Evolutionary conservation across 2,797 vertebrate genomes (phyloP), one percentile per base, ranked within the genome.

Genomic region (Crax fasciolata): DNA sequence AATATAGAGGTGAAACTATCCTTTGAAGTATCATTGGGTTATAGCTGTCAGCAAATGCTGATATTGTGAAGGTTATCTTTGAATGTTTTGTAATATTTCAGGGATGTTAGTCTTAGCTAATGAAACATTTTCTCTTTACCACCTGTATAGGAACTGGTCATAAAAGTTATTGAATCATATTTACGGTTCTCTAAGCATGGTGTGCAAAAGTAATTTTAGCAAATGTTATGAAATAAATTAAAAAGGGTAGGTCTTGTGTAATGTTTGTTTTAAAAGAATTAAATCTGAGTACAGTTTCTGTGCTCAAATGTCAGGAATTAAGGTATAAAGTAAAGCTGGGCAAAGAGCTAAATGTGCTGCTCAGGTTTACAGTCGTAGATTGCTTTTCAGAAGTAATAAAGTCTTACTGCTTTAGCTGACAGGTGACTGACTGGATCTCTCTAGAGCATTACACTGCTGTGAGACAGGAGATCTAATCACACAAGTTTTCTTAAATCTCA

Each of bases 181-280:
- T 84, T 81, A 28, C 41, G 4, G 6, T 35, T 83, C 46, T 66
- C 25, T 77, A 78, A 85, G 65, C 65, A 89, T 80, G n/a, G 51
- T 77, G 61, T 15, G 16, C 75, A 68, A 80, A 93, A 83, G 38
- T 74, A 54, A 68, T 65, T 85, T 87, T 57, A 62, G 58, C 13
- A 90, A 94, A 90, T 84, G 16, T 43, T 89, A 78, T 13, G 11
- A 83, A 84, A 67, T 27, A 86, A 85, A 84, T 93, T 70, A 2
- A 55, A 90, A 93, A 39, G 16, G 11, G 5, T 25, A 23, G 17
- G 2, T 70, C 82, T 80, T 77, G 9, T 84, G 41, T 80, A 17
- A 21, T 84, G 57, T 91, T 96, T 93, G 57, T 81, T 88, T 94
- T 78, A 84, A 94, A 89, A 87, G 20, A 94, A 90, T 86, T 88